Evolutionary conservation across 1,140 invertebrate species (phyloP), one percentile per base, ranked within the genome.

Genomic region (Drosophila setifemur): DNA sequence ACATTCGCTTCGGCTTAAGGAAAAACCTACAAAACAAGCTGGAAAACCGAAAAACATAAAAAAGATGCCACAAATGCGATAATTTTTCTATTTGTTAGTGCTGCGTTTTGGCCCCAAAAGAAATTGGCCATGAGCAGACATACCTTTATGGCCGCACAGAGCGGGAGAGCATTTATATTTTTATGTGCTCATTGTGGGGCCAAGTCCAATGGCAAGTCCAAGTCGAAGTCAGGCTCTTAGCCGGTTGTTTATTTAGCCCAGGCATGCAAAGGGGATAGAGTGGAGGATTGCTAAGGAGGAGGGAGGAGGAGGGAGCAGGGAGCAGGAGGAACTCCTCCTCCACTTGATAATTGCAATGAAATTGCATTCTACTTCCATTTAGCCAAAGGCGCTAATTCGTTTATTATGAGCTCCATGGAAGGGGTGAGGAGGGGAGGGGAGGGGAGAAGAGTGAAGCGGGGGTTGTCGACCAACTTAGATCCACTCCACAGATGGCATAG

Each of bases 21-120:
- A 52, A 78, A 83, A 78, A 52, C 57, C 73, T 57, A 81, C 64
- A 55, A 66, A 31, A 45, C 31, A 40, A 47, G 49, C 33, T 39
- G 44, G 12, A 49, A 48, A 53, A 39, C 39, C 12, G n/a, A 48
- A 73, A 68, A 66, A 31, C 50, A 77, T 67, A 75, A 75, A 79
- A 71, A 86, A 76, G 81, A 86, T 86, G 82, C 81, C 83, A 86
- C 82, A 87, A 87, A 86, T 86, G 75, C 81, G 81, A 86, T 86
- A 86, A 86, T 86, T 87, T 86, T 86, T 86, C 81, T 86, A 86
- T 86, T 86, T 86, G 81, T 86, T 86, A 86, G 81, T 71, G 70
- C 69, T 85, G 82, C 81, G 75, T 86, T 86, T 67, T 75, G 75
- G 75, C 71, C 81, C 66, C 74, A 58, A 85, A 79, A 86, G 81